Evolutionary conservation across 2,113 vertebrate species (phyloP).

Genomic region (Barnardius zonarius): DNA sequence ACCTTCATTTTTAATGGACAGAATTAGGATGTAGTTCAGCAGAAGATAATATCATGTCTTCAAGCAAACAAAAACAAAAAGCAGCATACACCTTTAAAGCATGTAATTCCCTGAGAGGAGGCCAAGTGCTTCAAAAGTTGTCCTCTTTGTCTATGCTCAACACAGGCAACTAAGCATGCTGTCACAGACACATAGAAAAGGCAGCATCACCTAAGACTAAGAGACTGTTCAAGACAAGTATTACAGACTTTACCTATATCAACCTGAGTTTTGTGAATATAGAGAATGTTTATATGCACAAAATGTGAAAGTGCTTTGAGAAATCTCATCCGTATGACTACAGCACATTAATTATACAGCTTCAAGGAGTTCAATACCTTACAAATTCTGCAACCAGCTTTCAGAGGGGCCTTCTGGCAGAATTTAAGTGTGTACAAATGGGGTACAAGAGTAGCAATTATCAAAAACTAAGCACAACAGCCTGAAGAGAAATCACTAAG

Average conservation of each 20-base stretch:
- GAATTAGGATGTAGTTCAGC: background rate
- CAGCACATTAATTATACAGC: background rate
- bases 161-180: background rate
- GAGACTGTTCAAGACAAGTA: background rate
- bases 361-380: background rate
- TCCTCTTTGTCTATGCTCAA: background rate
- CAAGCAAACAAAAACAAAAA: background rate
- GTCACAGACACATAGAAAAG: background rate
- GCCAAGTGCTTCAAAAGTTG: background rate
- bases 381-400: background rate
- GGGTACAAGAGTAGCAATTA: background rate
- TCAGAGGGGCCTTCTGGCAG: background rate
- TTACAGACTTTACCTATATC: background rate
- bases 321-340: background rate
- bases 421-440: background rate
- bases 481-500: background rate
- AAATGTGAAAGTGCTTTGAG: background rate
- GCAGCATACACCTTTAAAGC: background rate
- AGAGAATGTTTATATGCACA: background rate
- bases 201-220: background rate
- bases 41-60: background rate
- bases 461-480: background rate
- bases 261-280: background rate
- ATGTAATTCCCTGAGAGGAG: background rate
- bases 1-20: background rate